A percentile compares a stretch with the other conserved stretches of the same genome.
These are phyloP conservation scores for Schrankia costaestrigalis DNA, from an alignment of 2,888 invertebrate genomes.

Conservation along the genomic window DNA sequence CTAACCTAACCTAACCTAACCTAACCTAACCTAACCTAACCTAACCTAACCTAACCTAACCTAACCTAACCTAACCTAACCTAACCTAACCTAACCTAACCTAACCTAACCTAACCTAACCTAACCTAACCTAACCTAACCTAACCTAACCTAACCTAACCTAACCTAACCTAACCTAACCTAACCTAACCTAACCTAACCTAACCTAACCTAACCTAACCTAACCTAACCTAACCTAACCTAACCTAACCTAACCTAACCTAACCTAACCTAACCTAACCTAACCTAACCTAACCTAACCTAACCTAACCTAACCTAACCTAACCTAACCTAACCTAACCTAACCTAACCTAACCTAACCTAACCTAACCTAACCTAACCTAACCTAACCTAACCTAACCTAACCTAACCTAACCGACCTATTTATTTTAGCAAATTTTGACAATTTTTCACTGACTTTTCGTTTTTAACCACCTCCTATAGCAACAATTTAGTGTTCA, in stretches of 20 bases:
- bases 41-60: conserved; percentile 2
- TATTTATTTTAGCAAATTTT: too few species aligned
- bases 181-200: conserved; percentile 2
- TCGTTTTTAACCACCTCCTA: too few species aligned
- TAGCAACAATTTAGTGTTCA: too few species aligned
- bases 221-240: conserved; percentile 2
- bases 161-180: conserved; percentile 2
- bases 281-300: conserved; percentile 2
- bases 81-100: conserved; percentile 2
- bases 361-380: conserved; percentile 1
- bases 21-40: conserved; percentile 2
- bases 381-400: conserved; percentile 2
- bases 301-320: conserved; percentile 2
- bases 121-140: conserved; percentile 2
- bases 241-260: conserved; percentile 2
- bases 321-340: conserved; percentile 2
- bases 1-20: conserved; percentile 1
- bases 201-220: conserved; percentile 2
- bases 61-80: conserved; percentile 2
- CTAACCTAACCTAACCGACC: conserved; percentile 2
- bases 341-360: conserved; percentile 2
- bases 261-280: conserved; percentile 2
- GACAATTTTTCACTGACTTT: too few species aligned
- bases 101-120: conserved; percentile 2
- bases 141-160: conserved; percentile 1